Percentiles rank a stretch among this genome's conserved stretches.
Evolutionary conservation across 37 sponge, comb jelly and placozoan species (phyloP).

Genomic region (Cliona cf. orientalis): DNA sequence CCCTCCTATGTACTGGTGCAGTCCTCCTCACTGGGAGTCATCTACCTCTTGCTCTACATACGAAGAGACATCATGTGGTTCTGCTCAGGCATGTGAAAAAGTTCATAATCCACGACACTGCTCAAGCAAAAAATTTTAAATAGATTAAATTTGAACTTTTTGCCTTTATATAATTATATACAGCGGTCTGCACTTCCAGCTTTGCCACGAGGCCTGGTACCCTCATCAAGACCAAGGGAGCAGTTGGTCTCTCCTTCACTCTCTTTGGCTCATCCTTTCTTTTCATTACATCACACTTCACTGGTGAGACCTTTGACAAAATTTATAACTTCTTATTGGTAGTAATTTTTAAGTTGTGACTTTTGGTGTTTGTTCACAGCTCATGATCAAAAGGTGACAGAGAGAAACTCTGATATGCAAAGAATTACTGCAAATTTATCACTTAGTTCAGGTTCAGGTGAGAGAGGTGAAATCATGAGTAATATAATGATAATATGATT

Average conservation of each 20-base stretch:
- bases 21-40: constrained; percentile 66
- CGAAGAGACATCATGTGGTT: constrained; percentile 92
- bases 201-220: constrained; percentile 75
- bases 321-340: background rate
- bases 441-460: constrained; percentile 5
- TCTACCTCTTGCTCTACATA: constrained; percentile 74
- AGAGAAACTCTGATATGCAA: constrained; percentile 72
- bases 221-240: constrained; percentile 89
- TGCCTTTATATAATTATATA: background rate
- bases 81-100: constrained; percentile 69
- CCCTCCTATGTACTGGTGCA: constrained; percentile 80
- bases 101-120: background rate
- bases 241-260: constrained; percentile 71
- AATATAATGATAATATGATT: background rate
- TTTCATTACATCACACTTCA: constrained; percentile 90
- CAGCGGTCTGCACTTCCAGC: constrained; percentile 42
- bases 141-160: background rate
- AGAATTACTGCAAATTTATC: constrained; percentile 57
- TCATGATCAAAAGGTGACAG: constrained; percentile 56
- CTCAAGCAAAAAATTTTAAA: background rate
- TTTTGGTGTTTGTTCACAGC: constrained; percentile 34
- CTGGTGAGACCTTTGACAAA: constrained; percentile 53
- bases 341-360: background rate
- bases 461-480: constrained; percentile 6
- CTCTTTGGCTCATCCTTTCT: constrained; percentile 92